Evolutionary conservation across 2,888 invertebrate species (phyloP).

Genomic region (Subacronicta megacephala): DNA sequence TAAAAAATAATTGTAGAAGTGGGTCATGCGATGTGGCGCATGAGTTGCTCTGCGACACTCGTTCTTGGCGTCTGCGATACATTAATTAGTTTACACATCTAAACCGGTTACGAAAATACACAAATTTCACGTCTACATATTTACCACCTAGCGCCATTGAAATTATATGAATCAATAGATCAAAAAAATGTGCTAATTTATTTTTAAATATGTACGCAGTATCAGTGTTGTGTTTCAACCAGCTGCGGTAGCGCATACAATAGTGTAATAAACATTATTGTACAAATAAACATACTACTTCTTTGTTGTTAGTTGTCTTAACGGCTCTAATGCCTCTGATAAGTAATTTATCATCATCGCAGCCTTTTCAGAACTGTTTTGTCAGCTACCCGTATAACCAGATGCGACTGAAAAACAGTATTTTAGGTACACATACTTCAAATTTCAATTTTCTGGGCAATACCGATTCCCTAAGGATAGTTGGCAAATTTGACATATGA

Average conservation of each 20-base stretch:
- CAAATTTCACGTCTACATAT: slow-evolving; percentile 3
- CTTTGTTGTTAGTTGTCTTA: slow-evolving; percentile 18
- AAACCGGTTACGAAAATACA: slow-evolving; percentile 27
- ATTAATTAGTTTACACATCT: slow-evolving; percentile 30
- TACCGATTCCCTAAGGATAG: too few relatives aligned
- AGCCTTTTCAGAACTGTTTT: background rate
- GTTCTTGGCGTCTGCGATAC: slow-evolving; percentile 17
- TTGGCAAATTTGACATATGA: too few relatives aligned
- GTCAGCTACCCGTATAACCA: too few relatives aligned
- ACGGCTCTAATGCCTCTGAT: too few relatives aligned
- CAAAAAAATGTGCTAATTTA: slow-evolving; percentile 18
- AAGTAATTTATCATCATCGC: background rate
- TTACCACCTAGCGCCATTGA: slow-evolving; percentile 4
- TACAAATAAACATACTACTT: slow-evolving; percentile 30
- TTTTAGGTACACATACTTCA: too few relatives aligned
- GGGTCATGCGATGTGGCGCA: slow-evolving; percentile 40
- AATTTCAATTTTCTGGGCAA: too few relatives aligned
- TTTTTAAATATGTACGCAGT: slow-evolving; percentile 24
- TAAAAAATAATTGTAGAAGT: slow-evolving; percentile 51
- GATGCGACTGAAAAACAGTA: too few relatives aligned
- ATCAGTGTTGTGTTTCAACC: slow-evolving; percentile 8
- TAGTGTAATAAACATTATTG: slow-evolving; percentile 40
- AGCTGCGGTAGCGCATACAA: slow-evolving; percentile 26
- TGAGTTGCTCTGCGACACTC: slow-evolving; percentile 15
- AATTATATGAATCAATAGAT: slow-evolving; percentile 9